A percentile compares a stretch with the other conserved stretches of the same genome.
Conservation (phyloP, 2,797 vertebrate species). For the Hephaestus fuliginosus region DNA sequence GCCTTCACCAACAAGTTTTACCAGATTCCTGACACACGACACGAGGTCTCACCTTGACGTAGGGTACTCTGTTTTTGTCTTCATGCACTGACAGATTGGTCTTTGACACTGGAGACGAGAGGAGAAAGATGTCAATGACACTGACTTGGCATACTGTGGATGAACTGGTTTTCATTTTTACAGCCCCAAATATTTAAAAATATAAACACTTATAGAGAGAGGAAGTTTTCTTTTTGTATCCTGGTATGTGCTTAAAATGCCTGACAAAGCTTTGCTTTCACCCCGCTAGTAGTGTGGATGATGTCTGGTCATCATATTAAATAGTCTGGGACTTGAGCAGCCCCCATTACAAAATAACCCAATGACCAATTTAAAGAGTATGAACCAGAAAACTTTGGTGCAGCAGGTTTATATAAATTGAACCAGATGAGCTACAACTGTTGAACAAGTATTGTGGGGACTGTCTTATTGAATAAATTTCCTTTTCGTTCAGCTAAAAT, state of each 20-base stretch:
- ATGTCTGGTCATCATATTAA: neutral
- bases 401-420: neutral
- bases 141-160: neutral
- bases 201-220: neutral
- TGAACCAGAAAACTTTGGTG: neutral
- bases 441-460: neutral
- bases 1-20: neutral
- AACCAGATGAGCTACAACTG: neutral
- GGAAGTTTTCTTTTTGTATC: neutral
- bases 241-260: neutral
- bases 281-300: too few species aligned
- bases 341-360: constrained; percentile 1
- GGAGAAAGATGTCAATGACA: neutral
- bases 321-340: neutral
- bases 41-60: constrained; percentile 91
- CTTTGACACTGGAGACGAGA: constrained; percentile 91
- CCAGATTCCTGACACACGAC: neutral
- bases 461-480: neutral
- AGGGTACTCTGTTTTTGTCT: constrained; percentile 99
- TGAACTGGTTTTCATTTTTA: neutral
- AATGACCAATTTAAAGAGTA: neutral
- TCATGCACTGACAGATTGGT: constrained; percentile 98
- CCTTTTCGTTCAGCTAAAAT: neutral
- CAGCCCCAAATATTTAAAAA: neutral
- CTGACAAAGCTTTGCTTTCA: neutral